These are phyloP conservation scores for Callocephalon fimbriatum DNA, from an alignment of 2,113 vertebrate genomes.

Conservation along the genomic window DNA sequence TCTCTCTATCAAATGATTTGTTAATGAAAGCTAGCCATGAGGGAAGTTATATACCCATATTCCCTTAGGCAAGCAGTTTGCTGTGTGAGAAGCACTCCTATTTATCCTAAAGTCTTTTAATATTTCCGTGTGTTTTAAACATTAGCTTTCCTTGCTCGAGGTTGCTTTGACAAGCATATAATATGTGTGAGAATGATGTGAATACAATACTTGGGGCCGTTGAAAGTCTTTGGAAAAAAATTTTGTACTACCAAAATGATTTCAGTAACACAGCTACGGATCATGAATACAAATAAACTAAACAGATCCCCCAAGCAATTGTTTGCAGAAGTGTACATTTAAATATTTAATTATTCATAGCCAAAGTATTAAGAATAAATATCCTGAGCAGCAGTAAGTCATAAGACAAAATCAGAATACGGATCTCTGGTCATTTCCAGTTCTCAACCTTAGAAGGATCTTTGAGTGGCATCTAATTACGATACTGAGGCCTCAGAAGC, in stretches of 20 bases:
- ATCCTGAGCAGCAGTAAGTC: not conserved
- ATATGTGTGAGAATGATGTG: not conserved
- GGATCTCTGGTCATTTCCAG: not conserved
- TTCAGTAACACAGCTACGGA: not conserved
- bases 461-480: not conserved
- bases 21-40: not conserved
- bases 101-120: conserved; percentile 13
- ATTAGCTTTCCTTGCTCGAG: not conserved
- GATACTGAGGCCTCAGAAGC: not conserved
- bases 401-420: not conserved
- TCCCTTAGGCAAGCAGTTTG: not conserved
- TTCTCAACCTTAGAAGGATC: not conserved
- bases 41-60: not conserved
- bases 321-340: not conserved
- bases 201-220: conserved; percentile 10
- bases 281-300: conserved; percentile 45
- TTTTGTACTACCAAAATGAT: not conserved
- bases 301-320: not conserved
- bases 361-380: not conserved
- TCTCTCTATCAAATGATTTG: not conserved
- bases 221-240: conserved; percentile 26
- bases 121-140: conserved; percentile 21
- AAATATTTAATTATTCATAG: conserved; percentile 29
- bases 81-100: not conserved
- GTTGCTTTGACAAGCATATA: conserved; percentile 15